Evolutionary conservation across 2,113 vertebrate genomes (phyloP).

Genomic region (Heterotis niloticus): DNA sequence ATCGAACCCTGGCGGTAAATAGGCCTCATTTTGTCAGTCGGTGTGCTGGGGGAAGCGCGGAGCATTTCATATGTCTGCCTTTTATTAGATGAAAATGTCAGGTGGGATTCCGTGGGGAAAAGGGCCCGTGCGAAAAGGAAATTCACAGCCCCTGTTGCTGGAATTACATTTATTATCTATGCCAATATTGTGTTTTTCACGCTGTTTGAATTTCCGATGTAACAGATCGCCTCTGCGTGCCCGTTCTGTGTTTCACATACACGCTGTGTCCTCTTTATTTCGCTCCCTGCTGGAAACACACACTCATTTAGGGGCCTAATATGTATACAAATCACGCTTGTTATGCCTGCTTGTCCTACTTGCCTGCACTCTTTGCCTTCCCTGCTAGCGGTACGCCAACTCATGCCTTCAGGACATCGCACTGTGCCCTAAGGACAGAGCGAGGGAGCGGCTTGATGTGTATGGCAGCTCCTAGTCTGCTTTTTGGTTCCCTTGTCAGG

Average conservation of each 20-base stretch:
- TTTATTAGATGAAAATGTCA: slow-evolving; percentile 4
- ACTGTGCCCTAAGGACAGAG: no score
- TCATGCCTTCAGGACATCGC: no score
- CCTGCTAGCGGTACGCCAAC: background rate
- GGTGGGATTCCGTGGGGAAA: background rate
- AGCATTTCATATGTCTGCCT: background rate
- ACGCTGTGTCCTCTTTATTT: background rate
- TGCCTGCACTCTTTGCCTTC: background rate
- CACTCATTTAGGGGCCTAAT: background rate
- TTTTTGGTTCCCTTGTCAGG: no score
- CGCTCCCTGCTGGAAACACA: background rate
- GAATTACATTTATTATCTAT: background rate
- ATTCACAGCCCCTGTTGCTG: background rate
- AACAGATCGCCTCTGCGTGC: no score
- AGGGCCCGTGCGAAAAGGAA: background rate
- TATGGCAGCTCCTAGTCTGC: no score
- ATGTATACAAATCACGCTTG: background rate
- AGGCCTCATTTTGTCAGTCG: background rate
- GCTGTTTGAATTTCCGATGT: background rate
- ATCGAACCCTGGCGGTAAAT: background rate
- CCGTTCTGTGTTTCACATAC: background rate
- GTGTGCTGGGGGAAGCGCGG: background rate
- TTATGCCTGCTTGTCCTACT: background rate
- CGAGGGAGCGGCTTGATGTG: no score
- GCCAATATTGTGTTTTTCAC: background rate